A percentile compares a stretch with the other conserved stretches of the same genome.
These are phyloP conservation scores for Hyposoter dolosus DNA, from an alignment of 2,888 invertebrate genomes.

Conservation along the genomic window DNA sequence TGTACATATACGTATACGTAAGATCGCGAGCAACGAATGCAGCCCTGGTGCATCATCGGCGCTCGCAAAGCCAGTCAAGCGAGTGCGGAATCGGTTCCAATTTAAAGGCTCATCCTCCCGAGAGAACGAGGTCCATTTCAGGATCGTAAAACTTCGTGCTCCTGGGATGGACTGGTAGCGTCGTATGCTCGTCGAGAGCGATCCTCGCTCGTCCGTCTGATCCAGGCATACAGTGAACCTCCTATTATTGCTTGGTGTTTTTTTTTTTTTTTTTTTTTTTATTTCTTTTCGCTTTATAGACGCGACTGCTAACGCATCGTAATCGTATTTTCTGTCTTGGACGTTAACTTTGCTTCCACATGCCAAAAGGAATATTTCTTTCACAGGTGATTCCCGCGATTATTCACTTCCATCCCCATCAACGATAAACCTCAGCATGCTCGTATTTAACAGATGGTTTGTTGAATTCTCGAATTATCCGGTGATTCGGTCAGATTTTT, in stretches of 20 bases:
- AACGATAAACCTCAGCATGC: not conserved
- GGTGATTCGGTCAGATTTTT: not conserved
- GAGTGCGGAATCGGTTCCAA: slow-evolving; percentile 73
- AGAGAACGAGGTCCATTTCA: slow-evolving; percentile 68
- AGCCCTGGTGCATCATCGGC: slow-evolving; percentile 34
- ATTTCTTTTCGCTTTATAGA: slow-evolving; percentile 28
- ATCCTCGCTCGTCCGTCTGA: slow-evolving; percentile 35
- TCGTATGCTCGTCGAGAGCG: slow-evolving; percentile 28
- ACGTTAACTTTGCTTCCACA: not conserved
- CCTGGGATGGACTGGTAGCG: slow-evolving; percentile 49
- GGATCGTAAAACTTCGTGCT: slow-evolving; percentile 61
- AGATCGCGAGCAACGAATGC: slow-evolving; percentile 50
- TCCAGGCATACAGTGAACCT: slow-evolving; percentile 52
- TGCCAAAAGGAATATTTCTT: not conserved
- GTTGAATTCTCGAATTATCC: not conserved
- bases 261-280: slow-evolving; percentile 27
- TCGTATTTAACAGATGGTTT: not conserved
- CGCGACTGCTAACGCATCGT: slow-evolving; percentile 45
- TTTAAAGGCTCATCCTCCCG: slow-evolving; percentile 72
- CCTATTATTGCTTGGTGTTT: slow-evolving; percentile 34
- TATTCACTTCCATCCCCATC: not conserved
- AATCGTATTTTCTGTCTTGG: slow-evolving; percentile 38
- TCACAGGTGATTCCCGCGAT: not conserved
- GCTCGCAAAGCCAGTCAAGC: slow-evolving; percentile 43
- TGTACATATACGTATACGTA: slow-evolving; percentile 9